Conservation (phyloP, 2,888 invertebrate species). For the Chalcosyrphus nemorum region DNA sequence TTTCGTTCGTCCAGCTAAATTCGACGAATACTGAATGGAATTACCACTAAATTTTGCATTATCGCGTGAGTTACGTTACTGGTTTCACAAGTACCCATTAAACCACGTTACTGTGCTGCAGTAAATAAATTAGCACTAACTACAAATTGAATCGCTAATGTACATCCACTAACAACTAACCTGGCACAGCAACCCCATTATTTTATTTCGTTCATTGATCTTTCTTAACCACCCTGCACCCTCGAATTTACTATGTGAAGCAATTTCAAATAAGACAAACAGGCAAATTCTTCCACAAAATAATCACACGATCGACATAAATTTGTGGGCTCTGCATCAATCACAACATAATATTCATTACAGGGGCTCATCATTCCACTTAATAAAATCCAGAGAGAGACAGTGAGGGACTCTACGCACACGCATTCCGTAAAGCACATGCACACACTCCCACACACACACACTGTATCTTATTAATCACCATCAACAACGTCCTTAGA, state of each 20-base stretch:
- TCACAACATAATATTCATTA: conserved; percentile 57
- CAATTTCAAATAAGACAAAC: conserved; percentile 18
- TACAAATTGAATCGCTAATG: conserved; percentile 4
- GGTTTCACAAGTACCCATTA: not conserved
- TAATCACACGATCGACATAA: conserved; percentile 46
- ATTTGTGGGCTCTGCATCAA: conserved; percentile 40
- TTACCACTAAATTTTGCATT: too few relatives aligned
- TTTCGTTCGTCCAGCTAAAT: too few relatives aligned
- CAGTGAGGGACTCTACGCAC: not conserved
- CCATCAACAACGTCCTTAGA: conserved; percentile 52
- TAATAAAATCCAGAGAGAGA: conserved; percentile 42
- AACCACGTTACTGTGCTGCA: not conserved
- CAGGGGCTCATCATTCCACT: conserved; percentile 48
- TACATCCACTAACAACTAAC: not conserved
- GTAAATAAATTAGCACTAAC: conserved; percentile 2
- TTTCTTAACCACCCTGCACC: not conserved
- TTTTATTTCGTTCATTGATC: not conserved
- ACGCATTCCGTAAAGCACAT: not conserved
- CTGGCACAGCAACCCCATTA: not conserved
- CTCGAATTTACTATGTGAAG: conserved; percentile 8
- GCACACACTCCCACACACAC: not conserved
- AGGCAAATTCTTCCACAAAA: not conserved
- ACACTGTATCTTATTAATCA: conserved; percentile 44
- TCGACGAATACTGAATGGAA: too few relatives aligned
- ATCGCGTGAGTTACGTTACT: not conserved